Conservation (phyloP, 2,797 vertebrate species). For the Argentina silus region DNA sequence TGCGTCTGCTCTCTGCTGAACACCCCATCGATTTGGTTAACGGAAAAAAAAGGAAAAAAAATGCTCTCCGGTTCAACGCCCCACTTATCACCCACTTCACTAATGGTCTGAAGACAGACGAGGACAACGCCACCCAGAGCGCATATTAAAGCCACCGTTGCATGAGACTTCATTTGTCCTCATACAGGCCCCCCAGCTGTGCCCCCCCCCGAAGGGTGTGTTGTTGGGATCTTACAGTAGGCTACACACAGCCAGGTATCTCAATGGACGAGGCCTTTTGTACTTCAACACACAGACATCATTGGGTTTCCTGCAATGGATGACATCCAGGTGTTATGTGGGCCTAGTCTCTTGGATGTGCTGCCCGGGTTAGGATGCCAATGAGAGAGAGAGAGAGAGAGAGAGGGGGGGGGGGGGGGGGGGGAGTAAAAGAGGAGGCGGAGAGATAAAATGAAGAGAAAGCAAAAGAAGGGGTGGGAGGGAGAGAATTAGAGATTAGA, state of each 20-base stretch:
- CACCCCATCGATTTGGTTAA: conserved; percentile 37
- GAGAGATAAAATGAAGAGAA: conserved; percentile 4
- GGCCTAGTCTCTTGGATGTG: too few relatives aligned
- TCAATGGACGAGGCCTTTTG: not conserved
- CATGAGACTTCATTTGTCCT: conserved; percentile 11
- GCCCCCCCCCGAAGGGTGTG: not conserved
- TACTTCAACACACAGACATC: not conserved
- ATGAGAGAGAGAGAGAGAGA: not conserved
- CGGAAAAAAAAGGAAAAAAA: conserved; percentile 27
- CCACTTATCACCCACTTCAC: conserved; percentile 29
- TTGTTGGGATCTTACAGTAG: not conserved
- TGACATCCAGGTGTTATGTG: not conserved
- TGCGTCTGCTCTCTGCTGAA: conserved; percentile 14
- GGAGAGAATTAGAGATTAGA: not conserved
- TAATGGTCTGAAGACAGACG: conserved; percentile 28
- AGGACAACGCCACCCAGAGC: conserved; percentile 20
- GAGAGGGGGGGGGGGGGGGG: not conserved
- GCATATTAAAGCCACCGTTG: conserved; percentile 2
- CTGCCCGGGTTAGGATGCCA: not conserved
- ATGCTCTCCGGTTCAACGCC: conserved; percentile 5
- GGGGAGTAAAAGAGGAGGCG: not conserved
- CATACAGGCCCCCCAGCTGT: not conserved
- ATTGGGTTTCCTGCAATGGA: not conserved
- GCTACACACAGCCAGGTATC: not conserved
- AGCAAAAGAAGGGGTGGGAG: not conserved